Evolutionary conservation across 37 sponge, comb jelly and placozoan species (phyloP).

Genomic region (Hexactinellida sp.): DNA sequence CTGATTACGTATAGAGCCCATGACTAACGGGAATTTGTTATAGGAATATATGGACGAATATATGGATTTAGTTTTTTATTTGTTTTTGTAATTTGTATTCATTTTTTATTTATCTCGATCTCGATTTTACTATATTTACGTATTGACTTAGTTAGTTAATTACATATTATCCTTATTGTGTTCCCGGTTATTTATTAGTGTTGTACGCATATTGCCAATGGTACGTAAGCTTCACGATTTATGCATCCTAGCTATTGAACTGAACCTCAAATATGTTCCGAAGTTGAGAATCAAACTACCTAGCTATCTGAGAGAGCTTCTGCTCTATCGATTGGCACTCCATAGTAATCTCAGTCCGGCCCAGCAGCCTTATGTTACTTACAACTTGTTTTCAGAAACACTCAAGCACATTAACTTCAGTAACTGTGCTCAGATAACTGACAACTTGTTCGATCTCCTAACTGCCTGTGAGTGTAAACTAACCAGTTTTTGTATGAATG

Average conservation of each 20-base stretch:
- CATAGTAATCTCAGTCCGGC: background rate
- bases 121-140: background rate
- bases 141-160: too few relatives aligned
- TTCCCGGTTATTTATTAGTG: too few relatives aligned
- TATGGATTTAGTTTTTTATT: too few relatives aligned
- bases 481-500: background rate
- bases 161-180: background rate
- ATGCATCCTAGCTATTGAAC: constrained; percentile 6
- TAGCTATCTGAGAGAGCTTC: background rate
- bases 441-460: background rate
- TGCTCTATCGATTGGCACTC: background rate
- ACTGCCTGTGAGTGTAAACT: background rate
- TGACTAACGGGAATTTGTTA: too few relatives aligned
- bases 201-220: too few relatives aligned
- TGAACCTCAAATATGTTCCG: background rate
- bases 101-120: background rate
- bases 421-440: background rate
- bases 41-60: too few relatives aligned
- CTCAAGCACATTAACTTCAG: background rate
- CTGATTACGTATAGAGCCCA: background rate
- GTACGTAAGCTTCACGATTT: background rate
- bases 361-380: background rate
- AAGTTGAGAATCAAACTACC: background rate
- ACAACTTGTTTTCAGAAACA: background rate
- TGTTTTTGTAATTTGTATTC: background rate